Conservation (phyloP, 2,797 vertebrate genomes). For the Pangasius djambal region DNA sequence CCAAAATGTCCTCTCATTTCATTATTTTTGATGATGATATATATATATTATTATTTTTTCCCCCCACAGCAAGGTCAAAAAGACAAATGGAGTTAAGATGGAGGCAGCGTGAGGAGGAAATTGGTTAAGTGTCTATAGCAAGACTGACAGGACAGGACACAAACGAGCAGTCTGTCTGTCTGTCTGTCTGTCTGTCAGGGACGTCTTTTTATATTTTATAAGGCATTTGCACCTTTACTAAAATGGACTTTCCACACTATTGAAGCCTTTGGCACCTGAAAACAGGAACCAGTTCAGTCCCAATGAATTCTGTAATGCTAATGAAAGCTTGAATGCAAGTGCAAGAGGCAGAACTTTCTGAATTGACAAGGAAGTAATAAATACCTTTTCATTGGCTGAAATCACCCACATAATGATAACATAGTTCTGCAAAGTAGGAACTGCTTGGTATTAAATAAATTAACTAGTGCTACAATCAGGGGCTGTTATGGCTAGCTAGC, state of each 20-base stretch:
- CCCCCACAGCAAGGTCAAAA: background rate
- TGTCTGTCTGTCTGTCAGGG: background rate
- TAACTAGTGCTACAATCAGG: background rate
- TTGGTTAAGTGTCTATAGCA: background rate
- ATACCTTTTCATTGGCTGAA: background rate
- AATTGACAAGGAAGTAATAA: background rate
- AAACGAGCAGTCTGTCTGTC: background rate
- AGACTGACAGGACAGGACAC: background rate
- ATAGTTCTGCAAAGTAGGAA: background rate
- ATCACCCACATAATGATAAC: too few species aligned
- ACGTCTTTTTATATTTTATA: background rate
- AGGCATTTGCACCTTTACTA: background rate
- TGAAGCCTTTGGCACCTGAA: background rate
- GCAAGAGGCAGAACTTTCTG: background rate
- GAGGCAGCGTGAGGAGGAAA: background rate
- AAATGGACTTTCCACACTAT: background rate
- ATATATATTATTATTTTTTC: background rate
- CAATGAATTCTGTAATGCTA: background rate
- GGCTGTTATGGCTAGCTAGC: background rate
- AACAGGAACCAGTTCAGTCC: background rate
- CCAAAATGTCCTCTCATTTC: background rate
- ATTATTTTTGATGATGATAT: background rate
- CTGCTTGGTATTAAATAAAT: background rate
- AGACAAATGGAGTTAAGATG: background rate
- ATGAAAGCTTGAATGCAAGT: background rate